Evolutionary conservation across 2,888 invertebrate species (phyloP).

Genomic region (Drosophila nigricruria): DNA sequence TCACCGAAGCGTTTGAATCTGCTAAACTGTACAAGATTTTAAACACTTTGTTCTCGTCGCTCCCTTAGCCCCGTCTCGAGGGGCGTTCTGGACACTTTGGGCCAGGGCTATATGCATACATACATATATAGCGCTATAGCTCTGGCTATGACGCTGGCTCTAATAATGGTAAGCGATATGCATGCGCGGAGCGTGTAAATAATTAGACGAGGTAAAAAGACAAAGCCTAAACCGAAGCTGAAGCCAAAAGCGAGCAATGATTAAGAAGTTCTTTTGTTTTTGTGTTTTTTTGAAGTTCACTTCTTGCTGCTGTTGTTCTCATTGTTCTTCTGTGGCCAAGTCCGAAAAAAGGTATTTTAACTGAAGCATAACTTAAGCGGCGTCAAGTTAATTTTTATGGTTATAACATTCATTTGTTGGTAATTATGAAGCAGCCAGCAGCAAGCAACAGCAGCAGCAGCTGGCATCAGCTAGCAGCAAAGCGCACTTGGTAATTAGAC

Average conservation of each 20-base stretch:
- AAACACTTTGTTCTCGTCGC: slow-evolving; percentile 59
- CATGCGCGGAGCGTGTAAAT: slow-evolving; percentile 74
- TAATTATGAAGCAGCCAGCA: slow-evolving; percentile 65
- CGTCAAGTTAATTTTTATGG: slow-evolving; percentile 75
- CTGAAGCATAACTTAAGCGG: slow-evolving; percentile 75
- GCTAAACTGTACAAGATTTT: slow-evolving; percentile 74
- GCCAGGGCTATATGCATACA: slow-evolving; percentile 43
- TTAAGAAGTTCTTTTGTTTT: slow-evolving; percentile 49
- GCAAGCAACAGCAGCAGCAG: slow-evolving; percentile 10
- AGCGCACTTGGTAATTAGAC: slow-evolving; percentile 77
- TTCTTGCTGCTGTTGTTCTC: slow-evolving; percentile 16
- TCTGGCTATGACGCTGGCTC: slow-evolving; percentile 22
- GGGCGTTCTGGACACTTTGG: slow-evolving; percentile 51
- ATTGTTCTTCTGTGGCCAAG: slow-evolving; percentile 40
- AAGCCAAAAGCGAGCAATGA: slow-evolving; percentile 51
- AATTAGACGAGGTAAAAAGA: slow-evolving; percentile 63
- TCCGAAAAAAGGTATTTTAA: slow-evolving; percentile 70
- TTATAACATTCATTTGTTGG: slow-evolving; percentile 77
- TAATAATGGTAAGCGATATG: slow-evolving; percentile 74
- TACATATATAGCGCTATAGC: slow-evolving; percentile 7
- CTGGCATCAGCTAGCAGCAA: slow-evolving; percentile 24
- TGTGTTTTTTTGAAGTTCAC: slow-evolving; percentile 18
- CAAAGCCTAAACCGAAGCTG: slow-evolving; percentile 38
- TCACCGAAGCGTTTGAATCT: slow-evolving; percentile 73
- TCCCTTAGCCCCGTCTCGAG: not conserved